Base-by-base conservation (phyloP, 2,113 vertebrate species). In the Notarius lentiginosus region DNA sequence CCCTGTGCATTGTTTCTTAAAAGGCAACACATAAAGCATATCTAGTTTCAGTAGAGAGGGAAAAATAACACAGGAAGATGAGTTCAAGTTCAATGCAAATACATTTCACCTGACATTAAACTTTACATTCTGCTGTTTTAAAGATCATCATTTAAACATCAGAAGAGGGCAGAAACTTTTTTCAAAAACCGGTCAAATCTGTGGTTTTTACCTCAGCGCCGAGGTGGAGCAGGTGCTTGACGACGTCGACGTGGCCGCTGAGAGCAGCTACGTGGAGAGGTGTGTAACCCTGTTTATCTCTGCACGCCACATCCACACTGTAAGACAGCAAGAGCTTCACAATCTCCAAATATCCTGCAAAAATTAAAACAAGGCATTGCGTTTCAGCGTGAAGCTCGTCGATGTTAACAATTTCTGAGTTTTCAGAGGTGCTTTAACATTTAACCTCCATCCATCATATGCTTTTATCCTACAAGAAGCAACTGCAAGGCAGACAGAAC, bases 221-320 rank as follows among this genome's bases (percentile, higher is more conserved):
- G 70, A 97, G 94, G 84, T 94, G 95, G 86, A 99, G 92, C 66
- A 99, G 96, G 92, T 97, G 96, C 76, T 96, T 96, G 92, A 98
- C 95, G 7, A 97, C 94, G 0, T 98, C 97, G 1, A 97, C 92
- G 91, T 99, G 97, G 85, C 97, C 98, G 1, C 95, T 95, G 89
- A 96, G 95, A 0, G 98, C 97, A 0, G 98, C 98, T 0, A 96
- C 96, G 49, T 99, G 98, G 30, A 99, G 96, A 18, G 98, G 95
- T 1, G 97, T 97, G 90, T 99, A 99, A 79, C 97, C 98, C 86
- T 93, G 95, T 91, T 96, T 97, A 93, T 99, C 98, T 90, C 97
- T 98, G 89, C 96, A 97, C 84, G 91, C 93, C 17, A 96, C 95
- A 2, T 98, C 97, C 2, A 96, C 97, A 24, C 96, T 95, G 2